These are phyloP conservation scores for Drosophila eohydei DNA, from an alignment of 2,888 invertebrate species.

Conservation along the genomic window DNA sequence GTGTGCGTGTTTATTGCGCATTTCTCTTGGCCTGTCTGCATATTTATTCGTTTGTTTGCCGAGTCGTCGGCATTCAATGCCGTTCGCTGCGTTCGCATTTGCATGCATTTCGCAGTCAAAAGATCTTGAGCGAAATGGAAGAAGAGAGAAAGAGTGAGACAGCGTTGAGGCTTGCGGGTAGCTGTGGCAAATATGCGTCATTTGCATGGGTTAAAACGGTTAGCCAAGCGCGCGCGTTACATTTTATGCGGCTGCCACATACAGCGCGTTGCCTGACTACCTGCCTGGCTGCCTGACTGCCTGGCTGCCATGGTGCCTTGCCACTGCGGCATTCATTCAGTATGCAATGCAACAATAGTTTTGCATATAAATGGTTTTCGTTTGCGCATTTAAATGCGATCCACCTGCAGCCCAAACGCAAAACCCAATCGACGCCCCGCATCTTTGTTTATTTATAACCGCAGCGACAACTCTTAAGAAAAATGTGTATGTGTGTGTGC, in stretches of 20 bases:
- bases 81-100: slow-evolving; percentile 68
- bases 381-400: slow-evolving; percentile 82
- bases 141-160: not conserved
- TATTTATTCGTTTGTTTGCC: slow-evolving; percentile 78
- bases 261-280: slow-evolving; percentile 22
- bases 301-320: slow-evolving; percentile 14
- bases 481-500: slow-evolving; percentile 9
- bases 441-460: slow-evolving; percentile 69
- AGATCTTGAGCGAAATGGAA: slow-evolving; percentile 50
- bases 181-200: slow-evolving; percentile 70
- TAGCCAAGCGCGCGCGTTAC: slow-evolving; percentile 49
- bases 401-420: slow-evolving; percentile 49
- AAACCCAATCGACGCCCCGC: slow-evolving; percentile 60
- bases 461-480: slow-evolving; percentile 52
- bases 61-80: slow-evolving; percentile 66
- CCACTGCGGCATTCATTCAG: slow-evolving; percentile 74
- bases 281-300: slow-evolving; percentile 14
- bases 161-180: slow-evolving; percentile 7
- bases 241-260: slow-evolving; percentile 52
- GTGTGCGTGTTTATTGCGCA: slow-evolving; percentile 75
- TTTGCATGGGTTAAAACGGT: slow-evolving; percentile 82
- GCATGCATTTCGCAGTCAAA: slow-evolving; percentile 78
- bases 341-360: slow-evolving; percentile 82
- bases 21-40: slow-evolving; percentile 66
- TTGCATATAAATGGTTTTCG: slow-evolving; percentile 83